Evolutionary conservation across 2,888 invertebrate genomes (phyloP).

Genomic region (Aromia moschata): DNA sequence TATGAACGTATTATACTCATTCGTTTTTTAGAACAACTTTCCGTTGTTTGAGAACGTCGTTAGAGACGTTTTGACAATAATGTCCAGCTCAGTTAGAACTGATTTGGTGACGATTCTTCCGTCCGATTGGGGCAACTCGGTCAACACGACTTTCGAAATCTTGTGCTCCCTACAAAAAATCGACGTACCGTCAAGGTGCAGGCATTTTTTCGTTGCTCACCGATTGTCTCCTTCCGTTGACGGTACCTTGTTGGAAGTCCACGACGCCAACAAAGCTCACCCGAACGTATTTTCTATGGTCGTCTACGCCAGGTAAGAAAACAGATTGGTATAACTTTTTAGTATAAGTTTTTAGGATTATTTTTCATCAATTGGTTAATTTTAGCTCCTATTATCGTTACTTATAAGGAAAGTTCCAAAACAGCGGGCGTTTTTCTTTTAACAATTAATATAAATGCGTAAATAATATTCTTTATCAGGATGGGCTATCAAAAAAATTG

Average conservation of each 20-base stretch:
- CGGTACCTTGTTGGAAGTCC: conserved; percentile 43
- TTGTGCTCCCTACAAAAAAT: conserved; percentile 49
- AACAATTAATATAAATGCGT: no score
- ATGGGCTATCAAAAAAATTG: no score
- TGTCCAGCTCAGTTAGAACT: conserved; percentile 39
- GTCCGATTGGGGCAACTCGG: conserved; percentile 35
- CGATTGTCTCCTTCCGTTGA: conserved; percentile 45
- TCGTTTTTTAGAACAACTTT: conserved; percentile 31
- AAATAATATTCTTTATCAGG: no score
- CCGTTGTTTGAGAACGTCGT: conserved; percentile 30
- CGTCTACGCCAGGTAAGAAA: conserved; percentile 24
- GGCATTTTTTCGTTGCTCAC: conserved; percentile 44
- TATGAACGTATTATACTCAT: no score
- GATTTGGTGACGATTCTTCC: conserved; percentile 45
- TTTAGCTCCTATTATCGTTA: no score
- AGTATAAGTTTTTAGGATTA: no score
- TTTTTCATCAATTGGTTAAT: no score
- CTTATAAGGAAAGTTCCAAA: no score
- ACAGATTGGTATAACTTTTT: no score
- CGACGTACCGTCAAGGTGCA: conserved; percentile 34
- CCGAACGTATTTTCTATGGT: conserved; percentile 9
- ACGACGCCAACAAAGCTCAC: conserved; percentile 24
- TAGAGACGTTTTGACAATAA: conserved; percentile 43
- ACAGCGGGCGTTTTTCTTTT: no score
- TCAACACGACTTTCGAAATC: conserved; percentile 51